Percentiles rank a stretch among this genome's conserved stretches.
Conservation (phyloP, 2,113 vertebrate genomes). For the Hyla sarda region DNA sequence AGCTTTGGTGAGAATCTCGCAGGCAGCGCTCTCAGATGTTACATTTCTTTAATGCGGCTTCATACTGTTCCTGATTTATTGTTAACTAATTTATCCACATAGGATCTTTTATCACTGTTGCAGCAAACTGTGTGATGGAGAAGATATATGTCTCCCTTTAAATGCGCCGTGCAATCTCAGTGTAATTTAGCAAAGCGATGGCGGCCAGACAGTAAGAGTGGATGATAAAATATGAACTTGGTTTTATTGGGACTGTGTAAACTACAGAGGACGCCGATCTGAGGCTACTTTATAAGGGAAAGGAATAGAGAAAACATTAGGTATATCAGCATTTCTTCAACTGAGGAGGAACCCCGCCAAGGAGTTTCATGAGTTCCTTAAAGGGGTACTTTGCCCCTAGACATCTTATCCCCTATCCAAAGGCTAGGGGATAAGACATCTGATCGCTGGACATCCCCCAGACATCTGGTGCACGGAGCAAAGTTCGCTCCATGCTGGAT, state of each 20-base stretch:
- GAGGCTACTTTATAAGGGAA: not conserved
- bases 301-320: not conserved
- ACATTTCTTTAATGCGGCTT: conserved; percentile 26
- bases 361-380: not conserved
- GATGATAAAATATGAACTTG: not conserved
- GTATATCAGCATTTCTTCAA: not conserved
- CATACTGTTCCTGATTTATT: conserved; percentile 33
- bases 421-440: too few relatives aligned
- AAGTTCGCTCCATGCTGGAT: too few relatives aligned
- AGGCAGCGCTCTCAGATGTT: conserved; percentile 6
- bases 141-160: conserved; percentile 1
- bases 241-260: conserved; percentile 7
- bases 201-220: not conserved
- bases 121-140: not conserved
- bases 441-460: too few relatives aligned
- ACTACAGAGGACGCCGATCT: not conserved
- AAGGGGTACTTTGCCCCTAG: too few relatives aligned
- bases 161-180: not conserved
- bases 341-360: not conserved
- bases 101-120: conserved; percentile 31
- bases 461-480: too few relatives aligned
- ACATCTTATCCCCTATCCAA: too few relatives aligned
- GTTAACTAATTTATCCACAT: not conserved
- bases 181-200: not conserved
- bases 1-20: not conserved